phyloP scores from a whole-genome alignment of 2,113 vertebrate genomes.

The Grammomys dolichurus region DNA sequence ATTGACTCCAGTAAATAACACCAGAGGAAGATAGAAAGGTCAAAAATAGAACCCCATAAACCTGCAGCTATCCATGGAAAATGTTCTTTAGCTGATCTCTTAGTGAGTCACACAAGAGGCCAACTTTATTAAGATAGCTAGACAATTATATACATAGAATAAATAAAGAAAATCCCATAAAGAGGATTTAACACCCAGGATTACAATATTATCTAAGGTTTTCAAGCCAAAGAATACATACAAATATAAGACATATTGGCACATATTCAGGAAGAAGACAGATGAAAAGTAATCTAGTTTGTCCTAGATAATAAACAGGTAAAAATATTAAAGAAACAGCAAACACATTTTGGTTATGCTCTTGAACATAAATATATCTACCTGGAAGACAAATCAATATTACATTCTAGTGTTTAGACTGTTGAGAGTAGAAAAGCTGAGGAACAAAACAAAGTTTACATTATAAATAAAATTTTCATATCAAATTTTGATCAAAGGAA shows the following conservation, averaged over 20 bases:
- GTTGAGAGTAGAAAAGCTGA: not conserved
- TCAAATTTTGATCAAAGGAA: constrained; percentile 46
- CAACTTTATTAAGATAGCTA: not conserved
- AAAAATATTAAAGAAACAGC: not conserved
- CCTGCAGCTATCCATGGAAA: not conserved
- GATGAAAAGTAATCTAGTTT: not conserved
- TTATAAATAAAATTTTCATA: constrained; percentile 6
- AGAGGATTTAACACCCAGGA: not conserved
- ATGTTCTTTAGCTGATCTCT: not conserved
- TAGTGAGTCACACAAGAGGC: too few relatives aligned
- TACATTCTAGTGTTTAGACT: constrained; percentile 64
- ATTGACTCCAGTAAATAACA: not conserved
- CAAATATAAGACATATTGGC: not conserved
- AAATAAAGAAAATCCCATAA: not conserved
- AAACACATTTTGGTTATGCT: not conserved
- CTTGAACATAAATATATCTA: not conserved
- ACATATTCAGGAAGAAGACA: not conserved
- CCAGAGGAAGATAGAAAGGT: not conserved
- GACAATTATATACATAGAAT: not conserved
- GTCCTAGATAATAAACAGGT: not conserved
- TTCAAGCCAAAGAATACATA: not conserved
- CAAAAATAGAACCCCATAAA: not conserved
- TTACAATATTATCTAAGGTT: not conserved
- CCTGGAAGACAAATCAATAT: constrained; percentile 34
- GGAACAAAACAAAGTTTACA: not conserved